Conservation (phyloP, 2,888 invertebrate species). For the Rosalia funebris region DNA sequence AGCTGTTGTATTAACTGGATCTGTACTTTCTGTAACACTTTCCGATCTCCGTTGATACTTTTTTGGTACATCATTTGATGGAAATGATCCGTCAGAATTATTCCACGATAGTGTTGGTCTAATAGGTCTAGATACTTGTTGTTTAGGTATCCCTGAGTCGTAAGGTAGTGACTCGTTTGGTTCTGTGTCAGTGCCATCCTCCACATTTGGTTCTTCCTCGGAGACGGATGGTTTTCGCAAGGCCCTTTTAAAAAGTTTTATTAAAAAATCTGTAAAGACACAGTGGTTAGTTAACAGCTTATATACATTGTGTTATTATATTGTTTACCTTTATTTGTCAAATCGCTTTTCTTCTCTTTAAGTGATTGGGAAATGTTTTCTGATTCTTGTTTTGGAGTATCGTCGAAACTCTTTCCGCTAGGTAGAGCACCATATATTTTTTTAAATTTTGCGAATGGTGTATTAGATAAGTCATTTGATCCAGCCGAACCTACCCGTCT, state of each 20-base stretch:
- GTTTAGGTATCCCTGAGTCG: slow-evolving; percentile 57
- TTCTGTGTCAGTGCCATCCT: slow-evolving; percentile 75
- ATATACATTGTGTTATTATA: too few relatives aligned
- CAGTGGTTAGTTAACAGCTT: too few relatives aligned
- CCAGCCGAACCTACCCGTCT: slow-evolving; percentile 68
- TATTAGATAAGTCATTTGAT: slow-evolving; percentile 70
- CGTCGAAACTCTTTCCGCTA: slow-evolving; percentile 68
- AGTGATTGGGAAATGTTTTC: slow-evolving; percentile 42
- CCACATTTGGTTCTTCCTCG: slow-evolving; percentile 65
- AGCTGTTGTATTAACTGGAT: background rate
- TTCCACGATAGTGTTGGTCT: slow-evolving; percentile 40
- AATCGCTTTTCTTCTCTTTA: slow-evolving; percentile 46
- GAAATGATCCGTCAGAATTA: slow-evolving; percentile 41
- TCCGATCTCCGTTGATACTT: slow-evolving; percentile 24
- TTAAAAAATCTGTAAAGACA: slow-evolving; percentile 65
- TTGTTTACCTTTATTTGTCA: slow-evolving; percentile 47
- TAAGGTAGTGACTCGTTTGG: slow-evolving; percentile 77
- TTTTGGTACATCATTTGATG: slow-evolving; percentile 40
- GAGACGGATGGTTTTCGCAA: slow-evolving; percentile 71
- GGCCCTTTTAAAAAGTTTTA: slow-evolving; percentile 70
- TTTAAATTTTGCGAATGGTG: slow-evolving; percentile 76
- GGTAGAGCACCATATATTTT: slow-evolving; percentile 73
- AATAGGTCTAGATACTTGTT: slow-evolving; percentile 8
- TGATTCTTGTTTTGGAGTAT: slow-evolving; percentile 54
- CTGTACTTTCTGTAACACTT: background rate